Conservation (phyloP, 2,113 vertebrate species). For the Stegastes partitus region DNA sequence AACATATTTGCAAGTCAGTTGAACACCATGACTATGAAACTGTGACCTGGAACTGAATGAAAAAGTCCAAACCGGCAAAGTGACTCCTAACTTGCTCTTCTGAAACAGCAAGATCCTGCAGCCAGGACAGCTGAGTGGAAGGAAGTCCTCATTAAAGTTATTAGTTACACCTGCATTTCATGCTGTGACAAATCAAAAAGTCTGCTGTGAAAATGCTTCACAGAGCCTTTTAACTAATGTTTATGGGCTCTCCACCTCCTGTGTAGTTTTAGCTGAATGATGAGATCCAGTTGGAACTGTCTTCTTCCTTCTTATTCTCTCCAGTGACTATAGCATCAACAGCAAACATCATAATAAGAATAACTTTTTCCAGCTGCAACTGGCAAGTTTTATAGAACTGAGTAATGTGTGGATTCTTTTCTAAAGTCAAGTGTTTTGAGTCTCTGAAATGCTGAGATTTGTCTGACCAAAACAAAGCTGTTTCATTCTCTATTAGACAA, state of each 20-base stretch:
- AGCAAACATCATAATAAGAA: not conserved
- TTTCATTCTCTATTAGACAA: too few relatives aligned
- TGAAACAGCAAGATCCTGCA: not conserved
- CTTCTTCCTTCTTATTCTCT: not conserved
- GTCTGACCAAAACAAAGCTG: too few relatives aligned
- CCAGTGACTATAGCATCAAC: not conserved
- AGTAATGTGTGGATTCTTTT: too few relatives aligned
- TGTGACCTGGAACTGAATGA: not conserved
- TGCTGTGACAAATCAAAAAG: too few relatives aligned
- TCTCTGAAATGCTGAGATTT: too few relatives aligned
- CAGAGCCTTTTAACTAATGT: too few relatives aligned
- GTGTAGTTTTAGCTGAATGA: not conserved
- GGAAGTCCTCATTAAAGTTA: not conserved
- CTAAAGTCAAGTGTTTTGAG: too few relatives aligned
- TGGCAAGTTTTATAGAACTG: too few relatives aligned
- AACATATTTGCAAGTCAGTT: not conserved
- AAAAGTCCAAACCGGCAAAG: not conserved
- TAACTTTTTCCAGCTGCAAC: not conserved
- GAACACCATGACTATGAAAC: not conserved
- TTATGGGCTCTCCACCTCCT: too few relatives aligned
- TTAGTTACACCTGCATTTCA: too few relatives aligned
- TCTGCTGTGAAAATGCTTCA: too few relatives aligned
- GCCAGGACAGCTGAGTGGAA: not conserved
- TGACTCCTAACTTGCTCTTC: not conserved
- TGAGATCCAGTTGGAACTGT: not conserved